Evolutionary conservation across 2,888 invertebrate genomes (phyloP).

Genomic region (Drosophila falleni): DNA sequence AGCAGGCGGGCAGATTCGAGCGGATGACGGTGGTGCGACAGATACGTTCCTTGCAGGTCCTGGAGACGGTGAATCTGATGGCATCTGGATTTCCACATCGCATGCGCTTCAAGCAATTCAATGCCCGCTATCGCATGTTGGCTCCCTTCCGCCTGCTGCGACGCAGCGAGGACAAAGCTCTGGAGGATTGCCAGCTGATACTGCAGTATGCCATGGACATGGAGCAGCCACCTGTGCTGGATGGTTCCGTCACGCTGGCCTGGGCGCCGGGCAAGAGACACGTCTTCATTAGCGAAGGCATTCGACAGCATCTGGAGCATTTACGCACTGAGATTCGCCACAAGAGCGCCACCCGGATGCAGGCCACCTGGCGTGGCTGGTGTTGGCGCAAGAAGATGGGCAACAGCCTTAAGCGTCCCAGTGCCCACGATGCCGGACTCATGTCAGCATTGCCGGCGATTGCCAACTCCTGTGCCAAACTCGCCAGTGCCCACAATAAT

Average conservation of each 20-base stretch:
- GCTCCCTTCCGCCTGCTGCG: constrained; percentile 91
- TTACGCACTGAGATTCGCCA: constrained; percentile 91
- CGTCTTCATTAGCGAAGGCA: constrained; percentile 97
- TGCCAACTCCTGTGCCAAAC: constrained; percentile 66
- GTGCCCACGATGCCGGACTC: constrained; percentile 28
- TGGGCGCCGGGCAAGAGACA: constrained; percentile 97
- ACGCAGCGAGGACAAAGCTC: constrained; percentile 89
- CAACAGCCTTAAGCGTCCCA: constrained; percentile 67
- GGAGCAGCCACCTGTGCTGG: constrained; percentile 87
- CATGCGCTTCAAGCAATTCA: constrained; percentile 97
- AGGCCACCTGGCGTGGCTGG: constrained; percentile 94
- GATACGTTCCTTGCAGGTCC: constrained; percentile 94
- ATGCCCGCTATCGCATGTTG: constrained; percentile 93
- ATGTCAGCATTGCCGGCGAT: constrained; percentile 47
- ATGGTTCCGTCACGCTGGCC: constrained; percentile 89
- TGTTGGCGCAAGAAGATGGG: constrained; percentile 90
- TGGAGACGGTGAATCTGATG: constrained; percentile 98
- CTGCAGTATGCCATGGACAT: constrained; percentile 90
- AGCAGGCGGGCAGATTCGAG: constrained; percentile 94
- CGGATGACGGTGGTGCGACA: constrained; percentile 93
- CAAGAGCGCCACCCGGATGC: constrained; percentile 93
- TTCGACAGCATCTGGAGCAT: constrained; percentile 95
- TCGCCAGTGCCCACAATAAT: constrained; percentile 53
- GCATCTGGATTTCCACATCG: constrained; percentile 97
- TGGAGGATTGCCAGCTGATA: constrained; percentile 91